Conservation (phyloP, 2,888 invertebrate species). For the Meloe dianella region DNA sequence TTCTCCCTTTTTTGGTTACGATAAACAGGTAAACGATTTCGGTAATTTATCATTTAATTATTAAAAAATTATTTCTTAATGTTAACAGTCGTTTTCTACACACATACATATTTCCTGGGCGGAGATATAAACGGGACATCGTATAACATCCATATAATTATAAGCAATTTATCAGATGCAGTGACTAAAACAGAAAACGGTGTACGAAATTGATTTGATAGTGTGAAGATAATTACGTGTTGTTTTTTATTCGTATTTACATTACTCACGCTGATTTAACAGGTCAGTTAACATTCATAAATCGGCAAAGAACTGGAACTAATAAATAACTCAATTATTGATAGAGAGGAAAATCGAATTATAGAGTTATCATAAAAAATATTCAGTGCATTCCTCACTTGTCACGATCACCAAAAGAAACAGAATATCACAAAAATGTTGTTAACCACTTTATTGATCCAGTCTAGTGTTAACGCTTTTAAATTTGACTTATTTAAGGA, state of each 20-base stretch:
- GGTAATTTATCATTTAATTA: slow-evolving; percentile 6
- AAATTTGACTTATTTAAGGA: no score
- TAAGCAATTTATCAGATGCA: slow-evolving; percentile 15
- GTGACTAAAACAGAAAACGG: slow-evolving; percentile 5
- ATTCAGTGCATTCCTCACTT: background rate
- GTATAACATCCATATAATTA: slow-evolving; percentile 14
- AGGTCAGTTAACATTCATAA: background rate
- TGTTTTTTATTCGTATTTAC: background rate
- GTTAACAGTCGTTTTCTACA: background rate
- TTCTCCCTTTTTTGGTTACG: no score
- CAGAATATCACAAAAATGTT: no score
- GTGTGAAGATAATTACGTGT: slow-evolving; percentile 12
- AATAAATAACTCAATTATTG: background rate
- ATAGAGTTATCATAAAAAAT: background rate
- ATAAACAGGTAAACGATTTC: background rate
- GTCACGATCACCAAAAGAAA: background rate
- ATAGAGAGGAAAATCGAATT: background rate
- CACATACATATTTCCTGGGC: slow-evolving; percentile 9
- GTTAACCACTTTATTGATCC: no score
- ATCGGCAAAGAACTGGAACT: background rate
- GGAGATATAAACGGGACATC: slow-evolving; percentile 11
- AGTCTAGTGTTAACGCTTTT: no score
- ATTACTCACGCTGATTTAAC: background rate
- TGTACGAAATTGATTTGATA: slow-evolving; percentile 14
- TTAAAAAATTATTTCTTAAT: background rate